These are phyloP conservation scores for Zaprionus ghesquierei DNA, from an alignment of 1,140 invertebrate species.

Conservation along the genomic window DNA sequence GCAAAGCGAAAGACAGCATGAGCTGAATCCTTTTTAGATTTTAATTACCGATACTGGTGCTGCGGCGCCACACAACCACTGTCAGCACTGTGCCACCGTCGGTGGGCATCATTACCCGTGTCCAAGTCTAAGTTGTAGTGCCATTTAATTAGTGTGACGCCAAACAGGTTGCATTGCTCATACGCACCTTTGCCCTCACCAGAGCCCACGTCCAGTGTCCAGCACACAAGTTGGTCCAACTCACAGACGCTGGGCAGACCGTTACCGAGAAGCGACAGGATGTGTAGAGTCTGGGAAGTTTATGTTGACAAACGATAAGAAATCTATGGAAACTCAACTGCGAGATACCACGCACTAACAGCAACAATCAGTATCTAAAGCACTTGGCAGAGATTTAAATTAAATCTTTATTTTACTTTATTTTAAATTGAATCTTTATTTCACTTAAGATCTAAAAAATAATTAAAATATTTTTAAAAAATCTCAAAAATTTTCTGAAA, in stretches of 20 bases:
- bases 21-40: constrained; percentile 71
- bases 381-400: no score
- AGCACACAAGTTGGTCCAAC: constrained; percentile 32
- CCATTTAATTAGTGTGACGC: constrained; percentile 73
- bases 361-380: no score
- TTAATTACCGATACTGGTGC: constrained; percentile 73
- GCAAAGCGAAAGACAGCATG: constrained; percentile 31
- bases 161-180: constrained; percentile 63
- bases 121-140: constrained; percentile 51
- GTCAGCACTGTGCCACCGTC: constrained; percentile 26
- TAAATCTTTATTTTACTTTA: no score
- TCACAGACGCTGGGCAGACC: neutral
- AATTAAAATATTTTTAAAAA: no score
- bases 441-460: no score
- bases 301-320: neutral
- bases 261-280: neutral
- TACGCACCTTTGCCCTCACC: constrained; percentile 60
- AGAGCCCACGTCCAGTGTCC: constrained; percentile 9
- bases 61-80: constrained; percentile 43
- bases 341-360: neutral
- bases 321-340: neutral
- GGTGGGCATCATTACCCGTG: constrained; percentile 26
- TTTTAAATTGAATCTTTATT: no score
- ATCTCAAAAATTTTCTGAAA: no score
- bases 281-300: neutral